A percentile compares a stretch with the other conserved stretches of the same genome.
Conservation (phyloP, 2,113 vertebrate genomes). For the Equus quagga region DNA sequence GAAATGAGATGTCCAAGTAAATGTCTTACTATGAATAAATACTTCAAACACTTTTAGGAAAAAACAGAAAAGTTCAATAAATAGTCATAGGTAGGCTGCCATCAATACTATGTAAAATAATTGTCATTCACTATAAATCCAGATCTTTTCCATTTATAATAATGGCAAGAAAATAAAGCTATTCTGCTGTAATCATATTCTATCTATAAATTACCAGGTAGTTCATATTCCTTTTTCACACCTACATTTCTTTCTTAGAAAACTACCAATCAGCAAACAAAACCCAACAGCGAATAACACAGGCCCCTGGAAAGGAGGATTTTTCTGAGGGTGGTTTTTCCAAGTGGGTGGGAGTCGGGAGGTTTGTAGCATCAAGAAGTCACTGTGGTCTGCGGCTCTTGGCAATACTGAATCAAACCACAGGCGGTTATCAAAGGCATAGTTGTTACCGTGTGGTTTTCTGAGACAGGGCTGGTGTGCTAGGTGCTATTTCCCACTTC, state of each 20-base stretch:
- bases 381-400: not conserved
- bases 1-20: not conserved
- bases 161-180: not conserved
- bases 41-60: not conserved
- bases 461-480: not conserved
- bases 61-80: not conserved
- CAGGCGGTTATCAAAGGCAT: not conserved
- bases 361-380: not conserved
- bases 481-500: not conserved
- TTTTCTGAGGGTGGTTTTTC: not conserved
- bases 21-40: not conserved
- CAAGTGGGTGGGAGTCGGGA: not conserved
- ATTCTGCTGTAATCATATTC: not conserved
- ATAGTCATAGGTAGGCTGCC: not conserved
- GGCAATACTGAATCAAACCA: not conserved
- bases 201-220: not conserved
- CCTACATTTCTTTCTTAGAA: not conserved
- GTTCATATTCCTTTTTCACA: not conserved
- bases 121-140: not conserved
- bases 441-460: not conserved
- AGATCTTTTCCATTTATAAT: constrained; percentile 15
- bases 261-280: not conserved
- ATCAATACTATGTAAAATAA: not conserved
- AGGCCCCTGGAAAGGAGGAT: not conserved
- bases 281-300: not conserved